phyloP scores from a whole-genome alignment of 2,797 vertebrate species.

The Sebastes itinus region DNA sequence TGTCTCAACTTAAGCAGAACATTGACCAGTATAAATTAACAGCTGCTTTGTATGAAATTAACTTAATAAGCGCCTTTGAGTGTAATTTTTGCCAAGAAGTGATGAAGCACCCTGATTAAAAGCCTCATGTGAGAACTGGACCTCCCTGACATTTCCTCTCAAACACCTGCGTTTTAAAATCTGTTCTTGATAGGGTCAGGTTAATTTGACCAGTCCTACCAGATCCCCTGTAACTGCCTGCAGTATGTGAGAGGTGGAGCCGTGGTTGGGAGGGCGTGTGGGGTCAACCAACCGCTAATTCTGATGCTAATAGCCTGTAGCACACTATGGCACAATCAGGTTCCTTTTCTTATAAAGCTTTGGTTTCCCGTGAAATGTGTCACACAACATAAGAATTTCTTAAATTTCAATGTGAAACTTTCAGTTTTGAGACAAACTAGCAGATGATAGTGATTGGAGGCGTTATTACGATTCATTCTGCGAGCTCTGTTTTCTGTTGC shows the following conservation, averaged over 20 bases:
- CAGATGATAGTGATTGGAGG: constrained; percentile 50
- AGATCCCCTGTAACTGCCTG: constrained; percentile 21
- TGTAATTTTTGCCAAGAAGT: constrained; percentile 17
- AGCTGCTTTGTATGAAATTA: constrained; percentile 13
- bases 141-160: constrained; percentile 49
- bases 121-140: constrained; percentile 6
- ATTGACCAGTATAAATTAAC: not conserved
- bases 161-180: constrained; percentile 54
- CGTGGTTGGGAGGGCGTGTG: not conserved
- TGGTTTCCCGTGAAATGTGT: constrained; percentile 25
- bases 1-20: not conserved
- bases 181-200: constrained; percentile 37
- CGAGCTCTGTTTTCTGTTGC: constrained; percentile 65
- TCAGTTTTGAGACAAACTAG: constrained; percentile 44
- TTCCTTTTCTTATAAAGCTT: not conserved
- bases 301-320: constrained; percentile 38
- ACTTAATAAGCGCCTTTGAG: not conserved
- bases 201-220: constrained; percentile 35
- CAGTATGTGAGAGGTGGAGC: constrained; percentile 3
- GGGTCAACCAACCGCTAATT: constrained; percentile 44
- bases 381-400: not conserved
- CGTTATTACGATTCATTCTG: constrained; percentile 45
- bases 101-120: constrained; percentile 19
- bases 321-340: constrained; percentile 1
- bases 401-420: not conserved